phyloP scores from a whole-genome alignment of 2,113 vertebrate species.

The Saimiri boliviensis region DNA sequence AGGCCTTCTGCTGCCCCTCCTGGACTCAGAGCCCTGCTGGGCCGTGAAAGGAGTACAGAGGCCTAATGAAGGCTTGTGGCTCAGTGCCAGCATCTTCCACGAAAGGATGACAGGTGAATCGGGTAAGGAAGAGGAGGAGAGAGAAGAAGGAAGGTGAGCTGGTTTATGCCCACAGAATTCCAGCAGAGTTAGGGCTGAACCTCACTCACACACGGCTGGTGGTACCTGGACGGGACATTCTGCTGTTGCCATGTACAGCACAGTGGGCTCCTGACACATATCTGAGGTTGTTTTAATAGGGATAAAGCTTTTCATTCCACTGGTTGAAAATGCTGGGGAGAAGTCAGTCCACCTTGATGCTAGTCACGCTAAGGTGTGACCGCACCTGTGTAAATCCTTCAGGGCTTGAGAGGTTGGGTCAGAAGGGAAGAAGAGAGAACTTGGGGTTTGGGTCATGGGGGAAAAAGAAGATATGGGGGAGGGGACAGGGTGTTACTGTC shows the following conservation, averaged over 20 bases:
- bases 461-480: background rate
- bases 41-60: background rate
- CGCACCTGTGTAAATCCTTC: background rate
- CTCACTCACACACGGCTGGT: too few relatives aligned
- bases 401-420: background rate
- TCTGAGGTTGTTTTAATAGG: background rate
- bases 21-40: background rate
- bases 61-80: background rate
- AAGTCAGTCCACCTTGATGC: background rate
- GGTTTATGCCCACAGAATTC: background rate
- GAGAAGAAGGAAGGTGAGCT: background rate
- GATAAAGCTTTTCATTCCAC: background rate
- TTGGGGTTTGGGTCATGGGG: background rate
- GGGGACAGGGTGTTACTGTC: background rate
- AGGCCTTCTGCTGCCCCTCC: background rate
- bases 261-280: background rate
- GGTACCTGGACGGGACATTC: too few relatives aligned
- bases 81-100: too few relatives aligned
- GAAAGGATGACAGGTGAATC: background rate
- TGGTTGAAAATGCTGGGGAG: background rate
- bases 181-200: too few relatives aligned
- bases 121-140: background rate
- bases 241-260: too few relatives aligned
- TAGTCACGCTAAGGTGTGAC: background rate
- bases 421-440: background rate